These are phyloP conservation scores for Capromys pilorides DNA, from an alignment of 2,797 vertebrate genomes.

Conservation along the genomic window DNA sequence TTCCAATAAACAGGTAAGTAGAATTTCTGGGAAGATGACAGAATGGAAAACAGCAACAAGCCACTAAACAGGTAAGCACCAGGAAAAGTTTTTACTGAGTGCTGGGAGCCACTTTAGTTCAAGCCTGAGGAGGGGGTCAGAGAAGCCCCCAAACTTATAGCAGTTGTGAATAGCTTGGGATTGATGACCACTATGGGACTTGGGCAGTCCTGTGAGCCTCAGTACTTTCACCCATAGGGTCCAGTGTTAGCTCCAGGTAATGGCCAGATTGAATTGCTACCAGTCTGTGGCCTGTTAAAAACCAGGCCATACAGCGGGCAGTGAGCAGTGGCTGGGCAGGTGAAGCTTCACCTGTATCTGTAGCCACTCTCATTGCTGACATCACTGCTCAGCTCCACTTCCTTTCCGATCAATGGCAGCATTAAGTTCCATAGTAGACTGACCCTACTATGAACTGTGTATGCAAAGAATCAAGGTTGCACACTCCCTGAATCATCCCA, in stretches of 20 bases:
- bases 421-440: neutral
- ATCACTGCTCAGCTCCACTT: neutral
- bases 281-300: neutral
- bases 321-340: neutral
- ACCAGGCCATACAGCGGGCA: neutral
- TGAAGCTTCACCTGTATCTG: too few relatives aligned
- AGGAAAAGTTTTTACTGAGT: neutral
- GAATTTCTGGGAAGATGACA: neutral
- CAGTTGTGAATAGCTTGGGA: too few relatives aligned
- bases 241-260: neutral
- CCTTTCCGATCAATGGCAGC: neutral
- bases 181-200: neutral
- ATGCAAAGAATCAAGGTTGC: neutral
- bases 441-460: neutral
- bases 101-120: neutral
- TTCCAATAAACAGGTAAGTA: neutral
- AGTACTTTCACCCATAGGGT: neutral
- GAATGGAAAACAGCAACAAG: neutral
- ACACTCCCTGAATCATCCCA: neutral
- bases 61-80: neutral
- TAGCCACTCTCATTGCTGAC: neutral
- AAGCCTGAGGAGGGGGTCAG: neutral
- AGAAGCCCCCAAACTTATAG: neutral
- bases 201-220: too few relatives aligned
- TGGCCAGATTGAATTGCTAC: neutral